Base-by-base conservation (phyloP, 2,888 invertebrate genomes). In the Andrena chrysosceles region DNA sequence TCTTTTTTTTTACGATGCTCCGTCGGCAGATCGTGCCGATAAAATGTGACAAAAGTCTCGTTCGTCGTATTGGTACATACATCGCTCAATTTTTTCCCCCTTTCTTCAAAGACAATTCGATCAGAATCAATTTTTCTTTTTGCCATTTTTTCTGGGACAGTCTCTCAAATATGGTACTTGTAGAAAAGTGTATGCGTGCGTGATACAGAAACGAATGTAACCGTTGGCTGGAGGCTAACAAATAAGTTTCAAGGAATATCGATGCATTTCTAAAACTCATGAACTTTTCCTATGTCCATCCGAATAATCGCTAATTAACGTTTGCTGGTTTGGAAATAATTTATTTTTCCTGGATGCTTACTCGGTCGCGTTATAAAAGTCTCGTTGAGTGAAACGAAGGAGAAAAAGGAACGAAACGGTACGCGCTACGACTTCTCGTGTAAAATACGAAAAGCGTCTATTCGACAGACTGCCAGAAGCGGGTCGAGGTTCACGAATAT, bases 41-140 rank as follows among this genome's bases (percentile, higher is more conserved):
- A 85, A 84, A 81, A 78, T 78, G 70, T 81, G 89, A 89, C 85
- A 87, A 87, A 87, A 89, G 78, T 81, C 72, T 80, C 71, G 64
- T 83, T 88, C 84, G 77, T 84, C 81, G 68, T 81, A 87, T 81
- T 82, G 76, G 66, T 85, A 79, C 79, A 81, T 84, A 84, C 81
- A 84, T 76, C 59, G 73, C 26, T 80, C 62, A 42, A 81, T 78
- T 83, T 48, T 77, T 64, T 42, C 52, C 23, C 56, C 23, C 26
- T 20, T 64, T 49, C 54, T 10, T 35, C 35, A 13, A 73, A 69
- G 77, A 81, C 68, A 62, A 76, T 84, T 20, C 81, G 68, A 85
- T 83, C 67, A 54, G 77, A 83, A 71, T 68, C 79, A 83, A 81
- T 83, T 49, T 49, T 20, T 29, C 56, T 33, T 64, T 73, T 64